Conservation (phyloP, 2,797 vertebrate species). For the Lycodopsis pacificus region DNA sequence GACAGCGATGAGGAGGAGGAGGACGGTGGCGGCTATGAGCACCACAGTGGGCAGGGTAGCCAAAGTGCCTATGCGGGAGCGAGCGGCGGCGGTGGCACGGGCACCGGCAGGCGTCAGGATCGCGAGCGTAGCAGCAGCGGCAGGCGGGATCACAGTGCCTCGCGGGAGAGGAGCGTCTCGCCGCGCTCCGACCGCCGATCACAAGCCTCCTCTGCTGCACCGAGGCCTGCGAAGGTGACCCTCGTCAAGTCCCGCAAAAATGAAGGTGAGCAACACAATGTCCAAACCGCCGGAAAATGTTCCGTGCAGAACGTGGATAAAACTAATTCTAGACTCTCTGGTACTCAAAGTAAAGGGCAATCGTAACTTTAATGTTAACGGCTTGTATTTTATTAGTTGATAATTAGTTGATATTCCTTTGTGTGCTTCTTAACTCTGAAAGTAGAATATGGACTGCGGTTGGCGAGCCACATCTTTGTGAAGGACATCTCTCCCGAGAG, state of each 20-base stretch:
- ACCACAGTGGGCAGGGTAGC: conserved; percentile 78
- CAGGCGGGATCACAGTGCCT: conserved; percentile 89
- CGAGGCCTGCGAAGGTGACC: conserved; percentile 95
- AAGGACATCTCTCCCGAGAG: conserved; percentile 99
- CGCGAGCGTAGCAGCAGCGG: conserved; percentile 78
- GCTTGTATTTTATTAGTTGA: not conserved
- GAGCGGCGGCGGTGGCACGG: conserved; percentile 75
- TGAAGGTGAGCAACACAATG: conserved; percentile 87
- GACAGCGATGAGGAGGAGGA: conserved; percentile 94
- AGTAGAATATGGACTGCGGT: conserved; percentile 94
- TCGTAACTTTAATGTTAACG: not conserved
- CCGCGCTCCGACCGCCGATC: conserved; percentile 94
- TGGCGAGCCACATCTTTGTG: conserved; percentile 99
- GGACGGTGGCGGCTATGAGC: conserved; percentile 78
- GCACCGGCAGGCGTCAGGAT: conserved; percentile 73
- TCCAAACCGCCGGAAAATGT: not conserved
- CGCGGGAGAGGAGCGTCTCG: conserved; percentile 92
- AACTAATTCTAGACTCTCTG: not conserved
- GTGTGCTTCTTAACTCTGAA: conserved; percentile 61
- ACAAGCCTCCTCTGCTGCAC: conserved; percentile 86
- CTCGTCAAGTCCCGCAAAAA: conserved; percentile 96
- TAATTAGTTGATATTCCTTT: conserved; percentile 25
- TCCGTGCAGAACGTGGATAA: not conserved
- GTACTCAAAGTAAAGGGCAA: not conserved
- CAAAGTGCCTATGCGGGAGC: conserved; percentile 78